Percentiles rank a stretch among this genome's conserved stretches.
phyloP scores from a whole-genome alignment of 2,888 invertebrate genomes.

The Tribolium freemani region DNA sequence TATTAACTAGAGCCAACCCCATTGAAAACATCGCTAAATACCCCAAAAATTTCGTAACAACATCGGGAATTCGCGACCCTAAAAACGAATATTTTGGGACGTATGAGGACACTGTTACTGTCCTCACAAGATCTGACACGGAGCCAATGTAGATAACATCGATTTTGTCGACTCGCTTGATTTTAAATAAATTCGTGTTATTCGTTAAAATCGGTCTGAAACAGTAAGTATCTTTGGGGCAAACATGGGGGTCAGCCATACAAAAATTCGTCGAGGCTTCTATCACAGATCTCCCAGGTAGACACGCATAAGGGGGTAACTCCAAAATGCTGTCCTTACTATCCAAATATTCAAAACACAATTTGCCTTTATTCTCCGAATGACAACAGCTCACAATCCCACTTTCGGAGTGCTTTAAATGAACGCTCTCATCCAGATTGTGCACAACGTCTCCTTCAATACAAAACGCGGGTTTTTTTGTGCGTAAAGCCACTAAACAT shows the following conservation, averaged over 20 bases:
- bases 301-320: conserved; percentile 85
- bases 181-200: conserved; percentile 76
- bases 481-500: conserved; percentile 76
- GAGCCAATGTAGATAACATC: conserved; percentile 87
- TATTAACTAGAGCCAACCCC: conserved; percentile 91
- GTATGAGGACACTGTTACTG: conserved; percentile 84
- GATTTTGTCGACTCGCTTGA: conserved; percentile 69
- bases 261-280: conserved; percentile 76
- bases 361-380: conserved; percentile 77
- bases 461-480: conserved; percentile 81
- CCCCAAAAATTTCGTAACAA: conserved; percentile 80
- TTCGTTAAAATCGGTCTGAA: conserved; percentile 86
- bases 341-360: conserved; percentile 89
- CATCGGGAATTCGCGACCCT: conserved; percentile 76
- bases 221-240: conserved; percentile 75
- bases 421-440: conserved; percentile 80
- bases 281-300: conserved; percentile 85
- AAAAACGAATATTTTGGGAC: conserved; percentile 77
- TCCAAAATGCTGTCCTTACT: conserved; percentile 78
- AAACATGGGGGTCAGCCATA: conserved; percentile 68
- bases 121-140: conserved; percentile 80
- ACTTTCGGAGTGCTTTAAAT: conserved; percentile 73
- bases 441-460: conserved; percentile 81
- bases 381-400: conserved; percentile 41
- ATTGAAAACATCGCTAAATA: conserved; percentile 90